These are phyloP conservation scores for Idaea straminata DNA, from an alignment of 2,888 invertebrate species.

Conservation along the genomic window DNA sequence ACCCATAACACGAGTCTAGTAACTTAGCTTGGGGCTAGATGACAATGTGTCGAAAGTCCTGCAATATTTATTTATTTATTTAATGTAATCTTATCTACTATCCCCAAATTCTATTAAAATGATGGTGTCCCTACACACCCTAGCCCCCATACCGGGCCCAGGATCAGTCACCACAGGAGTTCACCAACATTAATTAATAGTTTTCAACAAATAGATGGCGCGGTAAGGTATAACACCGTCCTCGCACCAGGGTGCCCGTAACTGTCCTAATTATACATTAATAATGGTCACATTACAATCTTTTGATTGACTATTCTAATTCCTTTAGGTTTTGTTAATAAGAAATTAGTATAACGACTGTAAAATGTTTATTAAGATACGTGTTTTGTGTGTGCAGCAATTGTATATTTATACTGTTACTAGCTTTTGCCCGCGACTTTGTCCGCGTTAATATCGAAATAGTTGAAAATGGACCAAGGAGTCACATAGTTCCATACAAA, in stretches of 20 bases:
- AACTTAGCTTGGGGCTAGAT: too few relatives aligned
- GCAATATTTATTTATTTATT: too few relatives aligned
- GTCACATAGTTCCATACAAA: too few relatives aligned
- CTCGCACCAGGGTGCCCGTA: conserved; percentile 52
- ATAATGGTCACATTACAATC: conserved; percentile 15
- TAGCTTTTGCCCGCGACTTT: too few relatives aligned
- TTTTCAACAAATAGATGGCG: conserved; percentile 45
- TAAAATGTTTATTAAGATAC: too few relatives aligned
- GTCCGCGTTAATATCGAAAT: too few relatives aligned
- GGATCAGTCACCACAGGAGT: conserved; percentile 53
- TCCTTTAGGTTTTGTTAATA: not conserved
- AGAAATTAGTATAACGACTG: too few relatives aligned
- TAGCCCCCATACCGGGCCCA: conserved; percentile 50
- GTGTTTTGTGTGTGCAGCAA: too few relatives aligned
- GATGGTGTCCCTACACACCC: conserved; percentile 36
- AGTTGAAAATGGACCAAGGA: too few relatives aligned
- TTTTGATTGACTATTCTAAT: conserved; percentile 15
- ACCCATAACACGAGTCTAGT: too few relatives aligned
- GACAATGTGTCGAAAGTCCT: too few relatives aligned
- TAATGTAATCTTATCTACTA: not conserved
- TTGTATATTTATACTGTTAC: too few relatives aligned
- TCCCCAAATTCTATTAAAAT: conserved; percentile 15
- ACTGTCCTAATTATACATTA: conserved; percentile 46
- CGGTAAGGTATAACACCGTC: conserved; percentile 44
- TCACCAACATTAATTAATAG: conserved; percentile 57